Evolutionary conservation across 2,888 invertebrate genomes (phyloP), one percentile per base, ranked within the genome.

Genomic region (Blastobasis adustella): DNA sequence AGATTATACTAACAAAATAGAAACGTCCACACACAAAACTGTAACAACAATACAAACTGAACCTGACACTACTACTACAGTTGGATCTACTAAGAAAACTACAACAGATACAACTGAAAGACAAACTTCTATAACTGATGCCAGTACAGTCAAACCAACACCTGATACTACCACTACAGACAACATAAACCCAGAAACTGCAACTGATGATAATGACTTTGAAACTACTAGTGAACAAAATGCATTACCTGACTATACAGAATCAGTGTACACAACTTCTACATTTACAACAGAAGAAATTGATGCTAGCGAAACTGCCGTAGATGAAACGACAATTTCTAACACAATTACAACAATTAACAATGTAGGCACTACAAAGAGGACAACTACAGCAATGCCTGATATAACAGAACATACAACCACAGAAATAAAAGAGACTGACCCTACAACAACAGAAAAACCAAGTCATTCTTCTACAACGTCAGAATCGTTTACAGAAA

Each of bases 101-200:
- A 40, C 9, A 40, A 5, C 40, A 40, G 40, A 40, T 40, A 45
- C 10, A 46, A 46, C 46, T 46, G 10, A 46, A 10, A 6, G 4
- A 46, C n/a, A 10, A 9, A 46, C 10, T n/a, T 38, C 38, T 10
- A 39, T 37, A n/a, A 46, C 37, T 38, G 37, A 38, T 10, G 23
- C 45, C 8, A 42, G 42, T 9, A 39, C 46, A 2, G 45, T 37
- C 5, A 5, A 36, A n/a, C 45, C 50, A 8, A 50, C 45, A 23
- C n/a, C 10, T 10, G 47, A 39, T 10, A 38, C 10, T 38, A 38
- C 23, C 2, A 47, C 47, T 38, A 44, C 10, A 41, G 51, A 49
- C n/a, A 37, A 40, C 37, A 51, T 54, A 45, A 52, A 54, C 23
- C 37, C 40, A 36, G 5, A 10, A 8, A 37, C 47, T 40, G n/a